Evolutionary conservation across 2,888 invertebrate species (phyloP).

Genomic region (Latrodectus elegans): DNA sequence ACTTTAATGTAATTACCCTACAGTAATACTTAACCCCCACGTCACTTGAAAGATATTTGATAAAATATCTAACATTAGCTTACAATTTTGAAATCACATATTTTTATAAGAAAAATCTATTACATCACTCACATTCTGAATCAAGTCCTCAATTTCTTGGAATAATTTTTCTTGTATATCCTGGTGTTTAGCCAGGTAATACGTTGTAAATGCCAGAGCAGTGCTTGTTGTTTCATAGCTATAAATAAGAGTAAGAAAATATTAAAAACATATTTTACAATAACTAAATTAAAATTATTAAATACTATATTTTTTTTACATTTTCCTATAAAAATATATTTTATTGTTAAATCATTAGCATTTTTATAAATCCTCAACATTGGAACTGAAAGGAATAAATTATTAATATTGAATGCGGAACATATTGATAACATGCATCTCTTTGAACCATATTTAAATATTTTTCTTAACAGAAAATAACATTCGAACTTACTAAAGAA

Average conservation of each 20-base stretch:
- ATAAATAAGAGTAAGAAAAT: conserved; percentile 74
- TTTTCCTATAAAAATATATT: too few relatives aligned
- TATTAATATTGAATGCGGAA: too few relatives aligned
- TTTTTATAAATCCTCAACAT: too few relatives aligned
- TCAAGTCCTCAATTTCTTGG: conserved; percentile 53
- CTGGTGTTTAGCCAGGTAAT: conserved; percentile 76
- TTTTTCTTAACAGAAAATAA: neutral
- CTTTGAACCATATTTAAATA: too few relatives aligned
- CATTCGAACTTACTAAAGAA: conserved; percentile 75
- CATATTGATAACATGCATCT: too few relatives aligned
- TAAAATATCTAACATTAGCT: neutral
- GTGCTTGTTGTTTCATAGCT: conserved; percentile 79
- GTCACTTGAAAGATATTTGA: too few relatives aligned
- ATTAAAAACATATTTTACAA: neutral
- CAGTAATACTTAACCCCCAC: too few relatives aligned
- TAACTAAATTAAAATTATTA: too few relatives aligned
- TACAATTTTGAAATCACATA: neutral
- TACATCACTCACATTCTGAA: conserved; percentile 43
- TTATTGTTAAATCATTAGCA: too few relatives aligned
- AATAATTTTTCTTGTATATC: conserved; percentile 74
- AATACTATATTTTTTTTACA: too few relatives aligned
- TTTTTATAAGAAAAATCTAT: neutral
- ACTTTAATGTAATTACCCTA: too few relatives aligned
- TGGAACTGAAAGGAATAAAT: too few relatives aligned
- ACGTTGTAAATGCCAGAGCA: conserved; percentile 76